Base-by-base conservation (phyloP, 1,140 invertebrate genomes). In the Euwallacea similis region DNA sequence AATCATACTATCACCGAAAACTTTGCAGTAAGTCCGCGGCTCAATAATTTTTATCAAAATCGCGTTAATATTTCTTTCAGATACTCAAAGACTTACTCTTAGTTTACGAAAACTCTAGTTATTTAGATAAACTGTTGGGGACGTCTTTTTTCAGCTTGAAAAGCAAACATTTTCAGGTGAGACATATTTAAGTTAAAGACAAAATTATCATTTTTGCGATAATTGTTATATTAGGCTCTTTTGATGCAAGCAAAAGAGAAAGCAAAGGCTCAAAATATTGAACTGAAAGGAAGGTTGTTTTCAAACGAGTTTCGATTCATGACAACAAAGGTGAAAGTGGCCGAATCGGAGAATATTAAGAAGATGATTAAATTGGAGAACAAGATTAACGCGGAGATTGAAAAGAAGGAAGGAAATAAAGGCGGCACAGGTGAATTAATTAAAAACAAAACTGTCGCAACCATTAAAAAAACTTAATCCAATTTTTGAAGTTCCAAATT, bases 31-130 rank as follows among this genome's bases (percentile, higher is more conserved):
- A 74, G 76, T 71, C 4, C 21, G 21, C 21, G 21, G 1, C 21
- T n/a, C n/a, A n/a, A 7, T 50, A 7, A 41, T 21, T 50, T 7
- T 46, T 42, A 13, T 61, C 46, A 10, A 50, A 50, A 50, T 50
- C 13, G 46, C 9, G 2, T 13, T 11, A 33, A 33, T 33, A 74
- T 75, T 71, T 70, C 74, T 84, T 84, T 47, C 77, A 86, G 86
- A 84, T 85, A 46, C 91, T 94, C 88, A 86, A 89, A 66, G 91
- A 91, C 81, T 81, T 96, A 13, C 80, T 96, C 15, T 87, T 89
- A 72, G 88, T 95, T 21, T 95, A 95, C 77, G 94, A 94, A 81
- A 92, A 94, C 80, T 94, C 92, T 75, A 88, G 92, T 64, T 93
- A 89, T 74, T 85, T 96, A 79, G 93, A 95, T 80, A 89, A 90